Evolutionary conservation across 92 coral and sea anemone species (phyloP), one percentile per base, ranked within the genome.

Genomic region (Epizoanthus illoricatus): DNA sequence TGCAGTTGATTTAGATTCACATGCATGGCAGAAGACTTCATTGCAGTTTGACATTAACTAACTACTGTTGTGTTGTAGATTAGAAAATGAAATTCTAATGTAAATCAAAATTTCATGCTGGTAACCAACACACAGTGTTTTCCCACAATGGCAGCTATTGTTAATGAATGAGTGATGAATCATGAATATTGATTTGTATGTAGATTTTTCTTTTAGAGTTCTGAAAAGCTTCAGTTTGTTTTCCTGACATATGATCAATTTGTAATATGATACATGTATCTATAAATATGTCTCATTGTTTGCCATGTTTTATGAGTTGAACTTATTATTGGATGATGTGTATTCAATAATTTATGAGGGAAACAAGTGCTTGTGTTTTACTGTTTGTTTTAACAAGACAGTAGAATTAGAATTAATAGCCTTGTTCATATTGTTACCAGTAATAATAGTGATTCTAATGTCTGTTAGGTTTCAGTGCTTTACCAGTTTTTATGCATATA

Each of bases 11-110:
- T 2, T 4, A 19, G 21, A 36, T 59, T 5, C 15, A 9, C 39
- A 28, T 57, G 41, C 6, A 17, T 61, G 23, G 43, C 62, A 24
- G 70, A 28, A 65, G 40, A 3, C 40, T 65, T 12, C 56, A 9
- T 24, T 40, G 15, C 47, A 36, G 45, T 12, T 62, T 19, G 43
- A 17, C 64, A 36, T 5, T 24, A 15, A 59, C 52, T 59, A 75
- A 75, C 69, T 43, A 75, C 4, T 61, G 41, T 16, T 61, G 42
- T 76, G 64, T 76, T 67, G 42, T n/a, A 59, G 70, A 76, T 54
- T 58, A 76, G 56, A 36, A 58, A 75, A 21, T 75, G 68, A 58
- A 39, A 11, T 60, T 63, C 18, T 43, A 39, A 76, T 76, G 45
- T 76, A 75, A 67, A 41, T 40, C 36, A 3, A 17, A 76, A 76